Evolutionary conservation across 2,888 invertebrate genomes (phyloP).

Genomic region (Hypselothyrea guttata): DNA sequence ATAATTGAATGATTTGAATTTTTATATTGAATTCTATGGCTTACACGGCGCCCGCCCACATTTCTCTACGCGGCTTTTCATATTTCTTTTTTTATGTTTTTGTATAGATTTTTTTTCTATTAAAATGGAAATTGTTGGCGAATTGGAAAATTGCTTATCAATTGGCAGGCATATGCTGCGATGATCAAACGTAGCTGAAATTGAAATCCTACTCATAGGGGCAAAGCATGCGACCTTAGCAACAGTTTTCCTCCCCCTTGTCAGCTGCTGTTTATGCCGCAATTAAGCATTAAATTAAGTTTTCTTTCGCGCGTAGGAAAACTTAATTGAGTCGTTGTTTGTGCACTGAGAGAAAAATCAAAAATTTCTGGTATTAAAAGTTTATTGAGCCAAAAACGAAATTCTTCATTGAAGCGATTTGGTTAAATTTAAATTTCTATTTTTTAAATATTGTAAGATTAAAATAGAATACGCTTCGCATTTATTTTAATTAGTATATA

Average conservation of each 20-base stretch:
- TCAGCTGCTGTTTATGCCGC: conserved; percentile 37
- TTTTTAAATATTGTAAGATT: no score
- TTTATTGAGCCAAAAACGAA: no score
- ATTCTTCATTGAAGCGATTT: no score
- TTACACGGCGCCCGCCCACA: conserved; percentile 42
- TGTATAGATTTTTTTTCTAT: conserved; percentile 60
- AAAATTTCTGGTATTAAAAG: not conserved
- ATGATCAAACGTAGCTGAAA: conserved; percentile 65
- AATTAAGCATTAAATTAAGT: conserved; percentile 74
- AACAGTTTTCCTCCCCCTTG: conserved; percentile 18
- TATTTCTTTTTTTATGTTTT: conserved; percentile 50
- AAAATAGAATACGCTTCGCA: no score
- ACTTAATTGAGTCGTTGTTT: conserved; percentile 68
- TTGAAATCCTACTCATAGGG: conserved; percentile 19
- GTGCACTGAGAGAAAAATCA: no score
- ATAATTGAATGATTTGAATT: conserved; percentile 80
- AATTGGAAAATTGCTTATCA: conserved; percentile 79
- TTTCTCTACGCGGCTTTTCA: conserved; percentile 47
- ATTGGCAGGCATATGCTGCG: conserved; percentile 68
- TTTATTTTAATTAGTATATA: no score
- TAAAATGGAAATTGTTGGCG: conserved; percentile 78
- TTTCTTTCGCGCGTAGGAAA: no score
- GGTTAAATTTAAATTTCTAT: no score
- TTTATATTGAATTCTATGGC: conserved; percentile 75
- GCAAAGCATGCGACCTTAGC: conserved; percentile 21